These are phyloP conservation scores for Lordiphosa mommai DNA, from an alignment of 1,140 invertebrate species.

Conservation along the genomic window DNA sequence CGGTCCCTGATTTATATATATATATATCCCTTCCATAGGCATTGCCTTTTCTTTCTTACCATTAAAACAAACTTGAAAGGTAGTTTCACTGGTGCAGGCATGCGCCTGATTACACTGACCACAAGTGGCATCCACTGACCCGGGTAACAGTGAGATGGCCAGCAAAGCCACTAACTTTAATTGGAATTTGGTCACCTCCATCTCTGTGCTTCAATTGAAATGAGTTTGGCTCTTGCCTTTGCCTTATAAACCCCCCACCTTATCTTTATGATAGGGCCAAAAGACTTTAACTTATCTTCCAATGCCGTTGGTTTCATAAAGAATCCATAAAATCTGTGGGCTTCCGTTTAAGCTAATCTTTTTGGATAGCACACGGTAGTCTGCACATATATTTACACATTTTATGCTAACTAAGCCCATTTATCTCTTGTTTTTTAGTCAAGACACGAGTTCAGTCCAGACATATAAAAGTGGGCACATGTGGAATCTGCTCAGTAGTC, in stretches of 20 bases:
- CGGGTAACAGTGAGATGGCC: neutral
- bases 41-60: conserved; percentile 17
- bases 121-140: conserved; percentile 41
- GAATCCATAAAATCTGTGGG: conserved; percentile 14
- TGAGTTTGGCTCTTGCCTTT: neutral
- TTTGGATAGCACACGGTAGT: conserved; percentile 6
- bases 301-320: conserved; percentile 47
- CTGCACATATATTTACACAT: neutral
- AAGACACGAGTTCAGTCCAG: neutral
- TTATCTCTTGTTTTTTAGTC: conserved; percentile 12
- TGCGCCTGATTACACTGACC: conserved; percentile 29
- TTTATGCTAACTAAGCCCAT: conserved; percentile 13
- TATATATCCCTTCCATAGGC: no score
- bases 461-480: conserved; percentile 44
- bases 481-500: conserved; percentile 28
- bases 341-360: conserved; percentile 32
- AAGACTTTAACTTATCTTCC: conserved; percentile 37
- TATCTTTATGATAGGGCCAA: conserved; percentile 42
- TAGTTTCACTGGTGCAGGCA: conserved; percentile 34
- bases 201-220: conserved; percentile 39
- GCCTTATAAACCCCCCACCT: conserved; percentile 50
- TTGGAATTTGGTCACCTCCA: conserved; percentile 31
- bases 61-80: conserved; percentile 43
- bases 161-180: conserved; percentile 13
- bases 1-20: no score